Conservation (phyloP, 2,888 invertebrate species). For the Girardia tigrina region DNA sequence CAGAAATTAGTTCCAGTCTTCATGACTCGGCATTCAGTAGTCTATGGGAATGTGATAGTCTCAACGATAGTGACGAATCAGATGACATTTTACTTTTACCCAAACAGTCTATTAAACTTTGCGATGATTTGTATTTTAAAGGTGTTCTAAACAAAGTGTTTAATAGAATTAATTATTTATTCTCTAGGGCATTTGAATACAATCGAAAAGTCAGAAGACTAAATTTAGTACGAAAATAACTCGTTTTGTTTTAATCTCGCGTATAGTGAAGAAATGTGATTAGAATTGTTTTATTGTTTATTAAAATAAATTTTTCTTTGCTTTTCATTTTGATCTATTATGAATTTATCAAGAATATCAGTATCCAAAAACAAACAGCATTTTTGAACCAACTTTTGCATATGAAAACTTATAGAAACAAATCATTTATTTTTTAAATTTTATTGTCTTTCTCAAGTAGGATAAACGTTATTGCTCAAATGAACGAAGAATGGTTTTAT, state of each 20-base stretch:
- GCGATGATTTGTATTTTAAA: neutral
- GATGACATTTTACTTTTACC: conserved; percentile 31
- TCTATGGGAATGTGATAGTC: conserved; percentile 30
- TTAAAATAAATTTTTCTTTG: neutral
- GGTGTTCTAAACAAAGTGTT: neutral
- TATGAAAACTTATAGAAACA: too few relatives aligned
- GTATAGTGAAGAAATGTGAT: neutral
- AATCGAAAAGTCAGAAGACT: neutral
- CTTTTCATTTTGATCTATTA: too few relatives aligned
- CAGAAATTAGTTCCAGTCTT: conserved; percentile 23
- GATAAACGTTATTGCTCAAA: too few relatives aligned
- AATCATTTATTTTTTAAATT: too few relatives aligned
- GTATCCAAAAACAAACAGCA: too few relatives aligned
- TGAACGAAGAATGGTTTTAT: too few relatives aligned
- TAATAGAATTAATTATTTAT: neutral
- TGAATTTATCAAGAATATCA: too few relatives aligned
- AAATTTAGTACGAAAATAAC: neutral
- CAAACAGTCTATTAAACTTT: conserved; percentile 16
- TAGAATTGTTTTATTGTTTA: neutral
- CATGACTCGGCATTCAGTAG: conserved; percentile 26
- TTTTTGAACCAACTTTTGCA: too few relatives aligned
- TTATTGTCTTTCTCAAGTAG: too few relatives aligned
- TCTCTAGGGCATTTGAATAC: neutral
- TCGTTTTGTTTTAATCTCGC: neutral
- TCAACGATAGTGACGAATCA: neutral